Conservation (phyloP, 2,888 invertebrate species). For the Drosophila pseudotalamancana region DNA sequence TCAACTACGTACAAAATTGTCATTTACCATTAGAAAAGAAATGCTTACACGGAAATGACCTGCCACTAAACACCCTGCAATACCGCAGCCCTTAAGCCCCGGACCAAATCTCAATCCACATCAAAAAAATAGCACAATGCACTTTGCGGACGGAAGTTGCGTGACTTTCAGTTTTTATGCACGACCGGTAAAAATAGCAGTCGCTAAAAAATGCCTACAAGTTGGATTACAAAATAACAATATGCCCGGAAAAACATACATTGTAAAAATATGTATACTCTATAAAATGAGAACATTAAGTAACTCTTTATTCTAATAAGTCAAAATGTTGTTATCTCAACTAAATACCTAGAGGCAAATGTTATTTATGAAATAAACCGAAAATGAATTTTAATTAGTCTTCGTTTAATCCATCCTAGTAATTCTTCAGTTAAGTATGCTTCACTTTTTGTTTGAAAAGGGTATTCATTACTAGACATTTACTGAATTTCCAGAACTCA, state of each 20-base stretch:
- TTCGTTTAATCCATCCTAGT: no score
- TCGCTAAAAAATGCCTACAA: conserved; percentile 26
- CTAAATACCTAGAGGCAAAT: no score
- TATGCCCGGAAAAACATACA: conserved; percentile 16
- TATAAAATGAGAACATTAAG: background rate
- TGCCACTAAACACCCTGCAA: conserved; percentile 8
- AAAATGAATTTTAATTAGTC: no score
- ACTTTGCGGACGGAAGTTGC: conserved; percentile 57
- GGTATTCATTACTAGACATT: background rate
- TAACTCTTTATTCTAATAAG: no score
- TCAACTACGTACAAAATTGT: conserved; percentile 42
- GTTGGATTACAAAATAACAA: background rate
- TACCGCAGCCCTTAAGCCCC: background rate
- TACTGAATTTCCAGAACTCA: background rate
- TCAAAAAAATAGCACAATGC: conserved; percentile 52
- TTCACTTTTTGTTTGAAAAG: background rate
- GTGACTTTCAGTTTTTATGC: conserved; percentile 53
- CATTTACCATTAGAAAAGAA: conserved; percentile 51
- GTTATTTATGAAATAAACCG: no score
- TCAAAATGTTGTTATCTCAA: no score
- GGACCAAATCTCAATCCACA: background rate
- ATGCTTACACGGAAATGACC: conserved; percentile 23
- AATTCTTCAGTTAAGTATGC: background rate
- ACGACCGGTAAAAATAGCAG: conserved; percentile 10
- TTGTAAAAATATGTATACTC: conserved; percentile 2